phyloP scores from a whole-genome alignment of 35 echinoderm and acorn worm genomes.

The Heliocidaris tuberculata region DNA sequence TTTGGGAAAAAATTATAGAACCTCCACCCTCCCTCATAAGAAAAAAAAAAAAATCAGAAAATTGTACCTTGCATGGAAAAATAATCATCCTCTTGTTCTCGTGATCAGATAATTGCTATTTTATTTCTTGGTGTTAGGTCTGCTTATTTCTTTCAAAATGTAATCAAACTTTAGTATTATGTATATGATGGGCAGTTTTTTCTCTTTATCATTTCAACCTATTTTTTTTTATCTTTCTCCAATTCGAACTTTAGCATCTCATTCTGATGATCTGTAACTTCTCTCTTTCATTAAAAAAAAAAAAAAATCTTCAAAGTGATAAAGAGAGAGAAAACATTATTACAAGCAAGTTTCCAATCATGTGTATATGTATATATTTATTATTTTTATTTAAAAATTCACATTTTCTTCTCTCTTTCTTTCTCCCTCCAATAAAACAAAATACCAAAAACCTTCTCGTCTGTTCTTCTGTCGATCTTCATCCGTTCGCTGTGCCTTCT shows the following conservation, averaged over 20 bases:
- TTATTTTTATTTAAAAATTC: conserved; percentile 27
- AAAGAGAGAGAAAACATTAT: neutral
- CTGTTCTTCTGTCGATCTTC: conserved; percentile 68
- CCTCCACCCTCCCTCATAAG: neutral
- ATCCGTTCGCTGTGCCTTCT: conserved; percentile 82
- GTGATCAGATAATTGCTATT: neutral
- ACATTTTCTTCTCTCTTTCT: conserved; percentile 77
- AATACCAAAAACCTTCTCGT: conserved; percentile 60
- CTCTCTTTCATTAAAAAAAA: neutral
- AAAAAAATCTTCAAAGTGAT: neutral
- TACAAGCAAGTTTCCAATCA: neutral
- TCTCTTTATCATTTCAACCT: neutral
- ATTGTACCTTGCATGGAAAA: neutral
- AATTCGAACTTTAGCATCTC: neutral
- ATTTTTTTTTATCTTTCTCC: neutral
- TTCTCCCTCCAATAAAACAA: conserved; percentile 62
- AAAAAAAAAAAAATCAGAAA: neutral
- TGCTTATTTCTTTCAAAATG: neutral
- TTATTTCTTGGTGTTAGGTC: neutral
- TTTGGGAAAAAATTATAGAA: neutral
- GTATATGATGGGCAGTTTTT: conserved; percentile 6
- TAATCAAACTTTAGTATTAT: neutral
- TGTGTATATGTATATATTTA: conserved; percentile 42
- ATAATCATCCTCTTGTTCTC: neutral
- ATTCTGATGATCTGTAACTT: conserved; percentile 4